These are phyloP conservation scores for Calyptommatus sinebrachiatus DNA, from an alignment of 2,113 vertebrate species.

Conservation along the genomic window DNA sequence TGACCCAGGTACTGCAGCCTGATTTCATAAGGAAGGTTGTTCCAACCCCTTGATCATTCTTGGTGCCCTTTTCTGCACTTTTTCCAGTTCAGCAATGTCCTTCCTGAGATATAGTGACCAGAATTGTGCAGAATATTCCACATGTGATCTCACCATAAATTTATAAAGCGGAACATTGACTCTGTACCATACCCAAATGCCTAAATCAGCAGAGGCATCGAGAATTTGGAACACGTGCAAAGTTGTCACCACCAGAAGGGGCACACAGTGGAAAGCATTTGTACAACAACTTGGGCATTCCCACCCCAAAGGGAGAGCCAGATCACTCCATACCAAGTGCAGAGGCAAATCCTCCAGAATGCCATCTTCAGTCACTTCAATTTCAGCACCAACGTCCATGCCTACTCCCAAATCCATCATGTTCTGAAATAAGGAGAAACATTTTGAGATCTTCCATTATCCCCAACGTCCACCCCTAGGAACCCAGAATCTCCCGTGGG, in stretches of 20 bases:
- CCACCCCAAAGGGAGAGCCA: background rate
- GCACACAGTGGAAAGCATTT: background rate
- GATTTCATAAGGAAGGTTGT: too few relatives aligned
- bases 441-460: background rate
- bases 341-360: slow-evolving; percentile 30
- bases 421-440: background rate
- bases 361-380: slow-evolving; percentile 36
- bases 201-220: too few relatives aligned
- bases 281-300: background rate
- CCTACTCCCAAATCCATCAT: slow-evolving; percentile 1
- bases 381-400: slow-evolving; percentile 46
- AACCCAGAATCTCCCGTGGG: background rate
- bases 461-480: background rate
- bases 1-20: too few relatives aligned
- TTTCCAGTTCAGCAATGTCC: too few relatives aligned
- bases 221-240: background rate
- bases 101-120: too few relatives aligned
- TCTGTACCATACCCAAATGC: too few relatives aligned
- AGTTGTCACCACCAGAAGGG: background rate
- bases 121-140: too few relatives aligned
- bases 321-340: slow-evolving; percentile 23
- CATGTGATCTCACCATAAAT: too few relatives aligned
- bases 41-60: too few relatives aligned
- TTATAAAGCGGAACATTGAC: too few relatives aligned
- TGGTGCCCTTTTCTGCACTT: too few relatives aligned